Conservation (phyloP, 2,888 invertebrate genomes). For the Leptopilina myrica region DNA sequence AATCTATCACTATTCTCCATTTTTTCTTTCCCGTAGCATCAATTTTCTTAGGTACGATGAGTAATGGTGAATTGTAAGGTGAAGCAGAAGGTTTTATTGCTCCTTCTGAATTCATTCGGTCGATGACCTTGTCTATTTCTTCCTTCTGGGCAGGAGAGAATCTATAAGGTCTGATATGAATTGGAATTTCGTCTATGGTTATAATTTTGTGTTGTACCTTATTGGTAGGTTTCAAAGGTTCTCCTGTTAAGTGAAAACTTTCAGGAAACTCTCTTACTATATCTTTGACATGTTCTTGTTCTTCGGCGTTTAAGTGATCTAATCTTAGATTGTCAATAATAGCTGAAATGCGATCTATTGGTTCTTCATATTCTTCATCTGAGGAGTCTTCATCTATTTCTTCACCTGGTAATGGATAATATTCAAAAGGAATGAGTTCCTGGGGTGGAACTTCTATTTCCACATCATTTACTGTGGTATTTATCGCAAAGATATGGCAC, state of each 20-base stretch:
- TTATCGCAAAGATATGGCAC: neutral
- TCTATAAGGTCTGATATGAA: constrained; percentile 37
- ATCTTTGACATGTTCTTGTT: neutral
- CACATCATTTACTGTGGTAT: neutral
- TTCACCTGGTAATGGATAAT: neutral
- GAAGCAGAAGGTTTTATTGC: constrained; percentile 43
- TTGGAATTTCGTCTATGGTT: no score
- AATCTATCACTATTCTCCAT: constrained; percentile 57
- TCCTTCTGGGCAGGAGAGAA: neutral
- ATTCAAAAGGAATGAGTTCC: neutral
- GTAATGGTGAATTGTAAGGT: constrained; percentile 53
- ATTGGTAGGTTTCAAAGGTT: constrained; percentile 35
- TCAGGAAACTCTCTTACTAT: constrained; percentile 20
- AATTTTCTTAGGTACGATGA: constrained; percentile 54
- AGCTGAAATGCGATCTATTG: neutral
- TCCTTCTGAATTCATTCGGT: neutral
- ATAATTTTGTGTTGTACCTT: constrained; percentile 33
- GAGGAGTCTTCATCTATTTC: neutral
- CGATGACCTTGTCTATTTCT: neutral
- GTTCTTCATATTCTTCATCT: neutral
- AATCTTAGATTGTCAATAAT: neutral
- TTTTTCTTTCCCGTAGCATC: constrained; percentile 52
- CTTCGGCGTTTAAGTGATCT: neutral
- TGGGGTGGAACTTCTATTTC: neutral
- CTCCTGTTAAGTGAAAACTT: constrained; percentile 42